phyloP scores from a whole-genome alignment of 1,140 invertebrate genomes.

The Habropoda laboriosa region DNA sequence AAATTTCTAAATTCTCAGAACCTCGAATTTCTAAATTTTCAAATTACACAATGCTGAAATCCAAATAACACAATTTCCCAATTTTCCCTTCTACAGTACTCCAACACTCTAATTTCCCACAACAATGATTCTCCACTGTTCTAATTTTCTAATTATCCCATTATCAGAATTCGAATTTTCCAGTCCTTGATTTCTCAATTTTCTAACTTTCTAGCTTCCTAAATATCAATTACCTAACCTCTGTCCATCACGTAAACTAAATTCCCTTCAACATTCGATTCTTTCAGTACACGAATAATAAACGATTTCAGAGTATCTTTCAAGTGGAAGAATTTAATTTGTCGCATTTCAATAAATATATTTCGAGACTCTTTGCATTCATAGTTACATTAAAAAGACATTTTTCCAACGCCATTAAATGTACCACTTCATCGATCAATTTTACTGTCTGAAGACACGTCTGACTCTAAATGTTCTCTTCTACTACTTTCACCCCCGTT shows the following conservation, averaged over 20 bases:
- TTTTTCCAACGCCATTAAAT: not conserved
- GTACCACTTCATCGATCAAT: not conserved
- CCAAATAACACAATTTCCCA: not conserved
- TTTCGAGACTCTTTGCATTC: too few species aligned
- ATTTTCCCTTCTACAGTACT: not conserved
- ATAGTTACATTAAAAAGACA: not conserved
- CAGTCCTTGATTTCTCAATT: conserved; percentile 42
- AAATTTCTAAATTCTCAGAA: not conserved
- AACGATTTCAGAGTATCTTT: not conserved
- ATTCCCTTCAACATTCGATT: too few species aligned
- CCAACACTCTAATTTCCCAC: not conserved
- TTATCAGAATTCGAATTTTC: conserved; percentile 40
- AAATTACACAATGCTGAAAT: not conserved
- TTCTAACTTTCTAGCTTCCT: conserved; percentile 29
- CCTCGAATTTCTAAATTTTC: not conserved
- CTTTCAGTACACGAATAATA: not conserved
- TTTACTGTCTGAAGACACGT: not conserved
- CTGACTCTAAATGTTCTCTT: not conserved
- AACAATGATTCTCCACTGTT: too few species aligned
- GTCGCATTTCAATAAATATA: not conserved
- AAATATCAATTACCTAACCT: too few species aligned
- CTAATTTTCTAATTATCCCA: not conserved
- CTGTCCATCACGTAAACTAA: too few species aligned
- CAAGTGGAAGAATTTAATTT: not conserved
- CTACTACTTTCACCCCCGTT: not conserved